A percentile compares a stretch with the other conserved stretches of the same genome.
Evolutionary conservation across 2,113 vertebrate genomes (phyloP).

Genomic region (Burhinus oedicnemus): DNA sequence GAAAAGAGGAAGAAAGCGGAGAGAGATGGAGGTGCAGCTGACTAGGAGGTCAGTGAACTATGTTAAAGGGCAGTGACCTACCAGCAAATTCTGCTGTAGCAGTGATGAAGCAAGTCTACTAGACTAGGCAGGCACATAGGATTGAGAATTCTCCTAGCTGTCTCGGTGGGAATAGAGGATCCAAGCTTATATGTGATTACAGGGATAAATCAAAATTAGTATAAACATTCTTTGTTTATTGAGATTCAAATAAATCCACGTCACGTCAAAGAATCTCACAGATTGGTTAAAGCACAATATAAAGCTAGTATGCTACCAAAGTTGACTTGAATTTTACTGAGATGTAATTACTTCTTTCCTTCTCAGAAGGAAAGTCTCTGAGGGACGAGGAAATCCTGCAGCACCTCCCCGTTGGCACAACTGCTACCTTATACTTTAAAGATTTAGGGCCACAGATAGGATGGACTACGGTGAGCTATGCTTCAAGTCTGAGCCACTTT

Average conservation of each 20-base stretch:
- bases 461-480: conserved; percentile 85
- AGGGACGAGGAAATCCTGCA: conserved; percentile 85
- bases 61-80: background rate
- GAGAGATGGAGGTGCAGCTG: background rate
- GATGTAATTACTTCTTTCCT: conserved; percentile 55
- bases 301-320: background rate
- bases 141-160: background rate
- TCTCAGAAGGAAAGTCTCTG: conserved; percentile 83
- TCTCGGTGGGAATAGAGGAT: background rate
- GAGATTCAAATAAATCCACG: background rate
- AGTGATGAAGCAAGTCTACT: background rate
- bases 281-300: background rate
- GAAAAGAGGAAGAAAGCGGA: background rate
- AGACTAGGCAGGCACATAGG: background rate
- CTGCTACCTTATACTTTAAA: conserved; percentile 86
- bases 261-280: background rate
- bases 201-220: background rate
- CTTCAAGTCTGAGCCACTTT: background rate
- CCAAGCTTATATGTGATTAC: background rate
- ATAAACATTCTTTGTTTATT: background rate
- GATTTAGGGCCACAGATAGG: conserved; percentile 90
- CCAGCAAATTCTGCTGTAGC: background rate
- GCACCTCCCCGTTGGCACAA: conserved; percentile 85
- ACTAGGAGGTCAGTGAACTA: background rate
- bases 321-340: background rate